phyloP scores from a whole-genome alignment of 2,113 vertebrate genomes.

The Leiothrix lutea region DNA sequence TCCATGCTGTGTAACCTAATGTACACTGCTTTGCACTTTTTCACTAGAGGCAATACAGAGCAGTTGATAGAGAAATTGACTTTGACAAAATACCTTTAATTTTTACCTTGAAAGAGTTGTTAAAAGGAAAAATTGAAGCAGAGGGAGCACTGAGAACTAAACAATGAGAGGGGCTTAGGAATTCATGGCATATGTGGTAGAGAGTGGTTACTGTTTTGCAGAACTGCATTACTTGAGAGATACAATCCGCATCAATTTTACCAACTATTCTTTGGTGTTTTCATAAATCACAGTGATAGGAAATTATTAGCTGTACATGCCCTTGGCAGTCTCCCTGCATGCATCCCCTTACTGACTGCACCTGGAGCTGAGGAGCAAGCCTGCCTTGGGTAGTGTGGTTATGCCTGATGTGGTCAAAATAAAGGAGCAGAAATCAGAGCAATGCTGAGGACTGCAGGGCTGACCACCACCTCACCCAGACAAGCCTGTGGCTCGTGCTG shows the following conservation, averaged over 20 bases:
- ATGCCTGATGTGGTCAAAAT: neutral
- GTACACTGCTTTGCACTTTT: neutral
- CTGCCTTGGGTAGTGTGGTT: neutral
- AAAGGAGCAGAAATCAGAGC: neutral
- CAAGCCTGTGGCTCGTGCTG: accelerated
- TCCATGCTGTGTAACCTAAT: neutral
- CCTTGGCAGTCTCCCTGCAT: neutral
- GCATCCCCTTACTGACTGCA: neutral
- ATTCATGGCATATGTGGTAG: neutral
- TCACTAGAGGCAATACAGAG: neutral
- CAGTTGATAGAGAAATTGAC: neutral
- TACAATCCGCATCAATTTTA: neutral
- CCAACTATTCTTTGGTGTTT: neutral
- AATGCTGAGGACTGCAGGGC: neutral
- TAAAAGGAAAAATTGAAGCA: neutral
- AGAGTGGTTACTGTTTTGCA: neutral
- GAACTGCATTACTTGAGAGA: neutral
- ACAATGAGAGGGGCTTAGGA: neutral
- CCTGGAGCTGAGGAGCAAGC: neutral
- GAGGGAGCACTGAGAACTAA: neutral
- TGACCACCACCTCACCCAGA: neutral
- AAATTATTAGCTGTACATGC: neutral
- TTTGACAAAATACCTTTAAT: neutral
- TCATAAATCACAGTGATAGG: neutral
- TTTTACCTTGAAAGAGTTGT: neutral